Evolutionary conservation across 92 coral and sea anemone species (phyloP).

Genomic region (Parazoanthus atlanticus): DNA sequence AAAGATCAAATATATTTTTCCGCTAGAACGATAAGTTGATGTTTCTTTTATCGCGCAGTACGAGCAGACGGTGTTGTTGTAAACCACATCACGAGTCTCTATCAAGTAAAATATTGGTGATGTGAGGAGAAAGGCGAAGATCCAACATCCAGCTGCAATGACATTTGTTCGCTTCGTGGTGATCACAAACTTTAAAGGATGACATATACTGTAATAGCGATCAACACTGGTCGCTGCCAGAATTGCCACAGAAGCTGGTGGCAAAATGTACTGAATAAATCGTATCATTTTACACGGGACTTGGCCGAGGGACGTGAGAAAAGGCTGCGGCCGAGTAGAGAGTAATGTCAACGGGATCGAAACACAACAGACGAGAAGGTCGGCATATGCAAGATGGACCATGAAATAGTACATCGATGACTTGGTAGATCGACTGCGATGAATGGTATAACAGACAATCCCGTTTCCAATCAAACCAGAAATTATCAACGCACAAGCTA

Average conservation of each 20-base stretch:
- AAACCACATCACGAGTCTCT: slow-evolving; percentile 48
- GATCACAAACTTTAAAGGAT: slow-evolving; percentile 60
- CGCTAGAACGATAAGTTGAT: slow-evolving; percentile 33
- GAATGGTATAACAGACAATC: slow-evolving; percentile 68
- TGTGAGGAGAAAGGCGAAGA: slow-evolving; percentile 58
- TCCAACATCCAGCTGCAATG: slow-evolving; percentile 67
- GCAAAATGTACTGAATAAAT: slow-evolving; percentile 71
- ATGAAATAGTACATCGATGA: slow-evolving; percentile 81
- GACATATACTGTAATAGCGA: slow-evolving; percentile 73
- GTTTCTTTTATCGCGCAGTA: slow-evolving; percentile 75
- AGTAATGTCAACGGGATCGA: slow-evolving; percentile 75
- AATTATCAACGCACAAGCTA: slow-evolving; percentile 59
- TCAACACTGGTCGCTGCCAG: slow-evolving; percentile 74
- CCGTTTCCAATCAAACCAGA: slow-evolving; percentile 73
- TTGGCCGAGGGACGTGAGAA: slow-evolving; percentile 44
- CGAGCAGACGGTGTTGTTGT: slow-evolving; percentile 40
- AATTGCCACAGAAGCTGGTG: slow-evolving; percentile 80
- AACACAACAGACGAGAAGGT: slow-evolving; percentile 66
- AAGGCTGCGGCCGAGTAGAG: slow-evolving; percentile 65
- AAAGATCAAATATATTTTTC: slow-evolving; percentile 53
- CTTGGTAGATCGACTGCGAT: slow-evolving; percentile 63
- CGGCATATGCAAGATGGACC: slow-evolving; percentile 73
- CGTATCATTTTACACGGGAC: slow-evolving; percentile 64
- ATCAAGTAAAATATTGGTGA: slow-evolving; percentile 63
- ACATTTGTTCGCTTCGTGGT: slow-evolving; percentile 58